Base-by-base conservation (phyloP, 2,113 vertebrate species). In the Pedetes capensis region DNA sequence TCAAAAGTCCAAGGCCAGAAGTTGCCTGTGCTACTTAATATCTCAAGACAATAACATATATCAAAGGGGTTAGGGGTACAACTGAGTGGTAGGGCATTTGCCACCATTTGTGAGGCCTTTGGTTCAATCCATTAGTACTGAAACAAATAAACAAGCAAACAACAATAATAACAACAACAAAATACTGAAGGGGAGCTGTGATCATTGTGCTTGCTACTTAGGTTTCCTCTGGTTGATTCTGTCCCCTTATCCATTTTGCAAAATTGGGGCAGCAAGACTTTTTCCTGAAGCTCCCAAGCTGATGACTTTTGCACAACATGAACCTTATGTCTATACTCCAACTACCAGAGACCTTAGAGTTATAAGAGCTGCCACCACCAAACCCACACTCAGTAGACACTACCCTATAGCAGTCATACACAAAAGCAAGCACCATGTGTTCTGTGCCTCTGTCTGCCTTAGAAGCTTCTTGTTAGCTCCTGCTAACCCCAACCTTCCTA, bases 271-370 rank as follows among this genome's bases (percentile, higher is more conserved):
- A 79, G 68, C 18, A 13, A 29, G 47, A 39, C 22, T 44, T 17
- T 64, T 49, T 57, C 25, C 61, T 42, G 2, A 32, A 72, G 49
- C 18, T 29, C 18, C 18, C 44, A 74, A 8, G 3, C 17, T 2
- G 10, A 9, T n/a, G 32, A 6, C 3, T 51, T 8, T 47, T 20
- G 20, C 34, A 9, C 1, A 29, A 22, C 1, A 4, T 25, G 44
- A 63, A 27, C 47, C 12, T 83, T 23, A 10, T 22, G 23, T 29
- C 44, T 71, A 8, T 2, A 29, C 0, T 1, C 2, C 32, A 59
- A 0, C 14, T 39, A 7, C 29, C 29, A 61, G 44, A 91, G 51
- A 55, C 0, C 0, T 61, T n/a, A 64, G 22, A 3, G 14, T 8
- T 8, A 5, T 18, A 5, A 27, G 27, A 4, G 4, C 42, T 25